Evolutionary conservation across 2,888 invertebrate species (phyloP), one percentile per base, ranked within the genome.

Genomic region (Troglohyphantes excavatus): DNA sequence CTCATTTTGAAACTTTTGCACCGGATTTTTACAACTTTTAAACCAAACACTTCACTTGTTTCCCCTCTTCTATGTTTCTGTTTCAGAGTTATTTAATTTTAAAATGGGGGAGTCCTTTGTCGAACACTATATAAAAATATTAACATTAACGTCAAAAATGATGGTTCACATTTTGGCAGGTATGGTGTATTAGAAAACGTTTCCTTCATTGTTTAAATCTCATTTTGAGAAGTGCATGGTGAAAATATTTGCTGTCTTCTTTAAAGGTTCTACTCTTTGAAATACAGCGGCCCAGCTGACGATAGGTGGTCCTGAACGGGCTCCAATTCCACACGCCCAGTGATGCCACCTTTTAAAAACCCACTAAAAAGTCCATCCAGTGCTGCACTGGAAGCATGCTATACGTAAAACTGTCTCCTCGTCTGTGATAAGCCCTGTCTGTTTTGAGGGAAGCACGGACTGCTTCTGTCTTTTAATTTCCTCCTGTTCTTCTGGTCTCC

Each of bases 221-320:
- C 53, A 53, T 53, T 53, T 5, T 13, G n/a, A 53, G 5, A 53
- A 53, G 53, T 53, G 2, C 39, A 39, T 13, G 5, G 27, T 75
- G 59, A 73, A 39, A 73, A 73, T n/a, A 19, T 33, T 33, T 33
- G 29, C 29, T 33, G 75, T 75, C 75, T 75, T 75, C 75, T 75
- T 75, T 72, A 33, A 73, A 61, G 75, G 59, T 61, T 19, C 17
- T 33, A n/a, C 59, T 61, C 61, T 61, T 75, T 75, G 75, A 75
- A 61, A 75, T 75, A 33, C 75, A 75, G 75, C 46, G 61, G 75
- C 26, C 75, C 75, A 19, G 33, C 19, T 59, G 75, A 75, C 53
- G n/a, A 53, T 53, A 53, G 53, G 13, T n/a, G 33, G 13, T 53
- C 53, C n/a, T 13, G 53, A 53, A 11, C 13, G 9, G 33, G 9